A percentile compares a stretch with the other conserved stretches of the same genome.
Evolutionary conservation across 2,888 invertebrate genomes (phyloP).

Genomic region (Lasioglossum figueresi): DNA sequence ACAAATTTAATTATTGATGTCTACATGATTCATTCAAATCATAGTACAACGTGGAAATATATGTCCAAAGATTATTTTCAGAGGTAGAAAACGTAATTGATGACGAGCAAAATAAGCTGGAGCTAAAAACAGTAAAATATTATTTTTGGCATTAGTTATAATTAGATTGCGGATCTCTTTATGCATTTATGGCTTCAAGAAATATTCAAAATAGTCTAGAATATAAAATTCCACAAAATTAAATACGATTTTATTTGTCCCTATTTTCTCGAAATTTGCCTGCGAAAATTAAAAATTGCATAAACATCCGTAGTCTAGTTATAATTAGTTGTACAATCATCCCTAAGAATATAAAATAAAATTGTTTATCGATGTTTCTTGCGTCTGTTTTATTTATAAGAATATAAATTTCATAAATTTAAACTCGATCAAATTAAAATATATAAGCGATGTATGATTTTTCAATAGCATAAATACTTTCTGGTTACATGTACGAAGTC

Average conservation of each 20-base stretch:
- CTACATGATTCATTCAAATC: background rate
- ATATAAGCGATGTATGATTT: background rate
- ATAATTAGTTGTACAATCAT: background rate
- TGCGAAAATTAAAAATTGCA: no score
- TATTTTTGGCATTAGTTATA: no score
- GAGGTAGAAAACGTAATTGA: background rate
- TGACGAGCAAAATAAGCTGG: no score
- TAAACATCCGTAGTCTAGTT: no score
- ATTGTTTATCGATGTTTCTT: background rate
- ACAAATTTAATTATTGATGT: background rate
- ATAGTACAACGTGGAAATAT: background rate
- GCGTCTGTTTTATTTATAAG: background rate
- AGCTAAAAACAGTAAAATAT: no score
- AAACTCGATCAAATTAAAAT: background rate
- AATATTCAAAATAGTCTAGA: no score
- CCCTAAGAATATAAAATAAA: background rate
- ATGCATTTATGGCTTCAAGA: no score
- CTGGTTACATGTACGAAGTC: conserved; percentile 9
- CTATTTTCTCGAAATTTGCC: no score
- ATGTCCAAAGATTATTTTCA: background rate
- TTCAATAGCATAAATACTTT: background rate
- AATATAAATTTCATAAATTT: background rate
- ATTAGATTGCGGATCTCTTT: no score
- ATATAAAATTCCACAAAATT: no score
- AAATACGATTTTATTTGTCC: no score